Evolutionary conservation across 1,140 invertebrate genomes (phyloP).

Genomic region (Druon quercuslanigerum): DNA sequence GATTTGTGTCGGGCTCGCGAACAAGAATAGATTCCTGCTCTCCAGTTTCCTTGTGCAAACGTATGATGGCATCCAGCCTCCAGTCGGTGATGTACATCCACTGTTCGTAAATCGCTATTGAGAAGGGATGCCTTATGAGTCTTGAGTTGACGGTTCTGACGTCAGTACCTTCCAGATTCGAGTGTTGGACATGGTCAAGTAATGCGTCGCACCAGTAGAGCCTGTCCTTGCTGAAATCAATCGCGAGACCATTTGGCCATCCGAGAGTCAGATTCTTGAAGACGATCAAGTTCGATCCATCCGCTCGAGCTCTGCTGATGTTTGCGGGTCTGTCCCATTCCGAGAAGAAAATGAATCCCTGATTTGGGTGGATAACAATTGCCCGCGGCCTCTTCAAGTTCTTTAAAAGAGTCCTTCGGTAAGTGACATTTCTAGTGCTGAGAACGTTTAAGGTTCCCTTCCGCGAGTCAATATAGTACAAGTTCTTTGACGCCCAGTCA

Average conservation of each 20-base stretch:
- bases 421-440: slow-evolving; percentile 89
- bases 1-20: slow-evolving; percentile 91
- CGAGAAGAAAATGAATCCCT: slow-evolving; percentile 95
- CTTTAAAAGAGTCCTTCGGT: slow-evolving; percentile 88
- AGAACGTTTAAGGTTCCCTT: slow-evolving; percentile 97
- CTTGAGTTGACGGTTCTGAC: slow-evolving; percentile 92
- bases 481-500: slow-evolving; percentile 97
- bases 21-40: slow-evolving; percentile 90
- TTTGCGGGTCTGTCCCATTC: slow-evolving; percentile 98
- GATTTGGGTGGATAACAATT: slow-evolving; percentile 97
- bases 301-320: slow-evolving; percentile 92
- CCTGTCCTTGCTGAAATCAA: slow-evolving; percentile 91
- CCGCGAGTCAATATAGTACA: slow-evolving; percentile 98
- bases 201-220: slow-evolving; percentile 97
- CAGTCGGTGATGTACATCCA: slow-evolving; percentile 99
- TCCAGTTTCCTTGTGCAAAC: slow-evolving; percentile 92
- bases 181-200: slow-evolving; percentile 96
- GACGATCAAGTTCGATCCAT: slow-evolving; percentile 89
- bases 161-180: slow-evolving; percentile 94
- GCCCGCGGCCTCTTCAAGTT: slow-evolving; percentile 94
- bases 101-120: slow-evolving; percentile 94
- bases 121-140: slow-evolving; percentile 96
- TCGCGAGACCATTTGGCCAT: slow-evolving; percentile 96
- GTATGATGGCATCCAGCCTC: slow-evolving; percentile 95
- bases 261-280: slow-evolving; percentile 95